Percentiles rank a stretch among this genome's conserved stretches.
phyloP scores from a whole-genome alignment of 2,888 invertebrate species.

The Mechanitis messenoides region DNA sequence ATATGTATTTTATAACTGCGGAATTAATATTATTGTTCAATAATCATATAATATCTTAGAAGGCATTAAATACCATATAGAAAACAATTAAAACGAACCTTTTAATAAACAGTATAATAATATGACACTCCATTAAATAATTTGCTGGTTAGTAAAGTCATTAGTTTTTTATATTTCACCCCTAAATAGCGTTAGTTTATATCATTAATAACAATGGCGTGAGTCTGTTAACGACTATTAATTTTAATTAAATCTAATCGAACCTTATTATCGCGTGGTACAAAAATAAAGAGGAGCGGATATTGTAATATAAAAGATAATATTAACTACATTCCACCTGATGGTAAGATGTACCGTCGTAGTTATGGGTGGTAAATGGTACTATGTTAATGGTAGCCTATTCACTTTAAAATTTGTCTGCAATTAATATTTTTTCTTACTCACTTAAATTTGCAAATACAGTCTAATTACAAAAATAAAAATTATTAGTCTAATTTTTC shows the following conservation, averaged over 20 bases:
- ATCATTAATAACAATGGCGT: slow-evolving; percentile 63
- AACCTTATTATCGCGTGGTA: slow-evolving; percentile 40
- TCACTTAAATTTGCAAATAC: no score
- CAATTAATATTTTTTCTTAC: no score
- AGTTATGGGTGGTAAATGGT: no score
- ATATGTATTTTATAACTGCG: background rate
- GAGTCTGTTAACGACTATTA: slow-evolving; percentile 63
- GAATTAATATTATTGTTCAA: background rate
- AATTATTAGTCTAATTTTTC: no score
- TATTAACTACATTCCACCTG: no score
- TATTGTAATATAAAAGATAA: background rate
- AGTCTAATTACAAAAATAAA: no score
- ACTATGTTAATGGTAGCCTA: no score
- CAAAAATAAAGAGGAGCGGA: slow-evolving; percentile 32
- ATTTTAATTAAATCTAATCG: slow-evolving; percentile 66
- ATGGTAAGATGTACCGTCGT: no score
- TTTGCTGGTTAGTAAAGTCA: slow-evolving; percentile 31
- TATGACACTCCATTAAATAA: slow-evolving; percentile 38
- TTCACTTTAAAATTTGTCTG: no score
- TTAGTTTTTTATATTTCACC: slow-evolving; percentile 32
- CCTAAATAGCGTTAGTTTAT: slow-evolving; percentile 54
- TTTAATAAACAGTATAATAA: slow-evolving; percentile 28
- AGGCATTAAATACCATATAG: no score
- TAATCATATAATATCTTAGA: background rate
- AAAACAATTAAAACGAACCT: no score